These are phyloP conservation scores for Osmerus eperlanus DNA, from an alignment of 2,113 vertebrate genomes.

Conservation along the genomic window DNA sequence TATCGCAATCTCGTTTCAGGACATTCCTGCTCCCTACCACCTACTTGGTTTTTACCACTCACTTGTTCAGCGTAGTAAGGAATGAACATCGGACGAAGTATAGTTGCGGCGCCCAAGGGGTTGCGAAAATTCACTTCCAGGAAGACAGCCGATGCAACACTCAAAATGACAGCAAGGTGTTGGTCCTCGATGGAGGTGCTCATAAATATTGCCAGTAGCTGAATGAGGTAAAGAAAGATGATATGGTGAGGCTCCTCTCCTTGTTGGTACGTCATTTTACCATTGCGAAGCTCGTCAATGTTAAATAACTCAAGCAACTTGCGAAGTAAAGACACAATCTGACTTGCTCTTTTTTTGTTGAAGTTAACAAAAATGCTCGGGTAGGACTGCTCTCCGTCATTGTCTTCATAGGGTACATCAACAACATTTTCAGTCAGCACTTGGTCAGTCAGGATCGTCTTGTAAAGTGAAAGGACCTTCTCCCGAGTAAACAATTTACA, in stretches of 20 bases:
- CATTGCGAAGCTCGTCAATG: not conserved
- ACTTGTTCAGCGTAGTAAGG: not conserved
- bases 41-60: not conserved
- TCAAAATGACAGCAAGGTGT: not conserved
- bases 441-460: not conserved
- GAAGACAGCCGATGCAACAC: not conserved
- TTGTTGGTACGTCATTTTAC: not conserved
- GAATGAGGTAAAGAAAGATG: not conserved
- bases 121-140: not conserved
- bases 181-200: not conserved
- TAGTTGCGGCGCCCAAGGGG: not conserved
- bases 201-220: not conserved
- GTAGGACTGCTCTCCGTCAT: not conserved
- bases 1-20: not conserved
- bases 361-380: not conserved
- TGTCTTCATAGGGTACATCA: not conserved
- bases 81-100: not conserved
- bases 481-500: conserved; percentile 4
- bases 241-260: not conserved
- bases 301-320: not conserved
- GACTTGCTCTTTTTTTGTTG: not conserved
- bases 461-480: not conserved
- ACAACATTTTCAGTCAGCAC: not conserved
- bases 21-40: not conserved
- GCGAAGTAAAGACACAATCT: not conserved